Percentiles rank a stretch among this genome's conserved stretches.
Conservation (phyloP, 2,113 vertebrate species). For the Gila orcuttii region DNA sequence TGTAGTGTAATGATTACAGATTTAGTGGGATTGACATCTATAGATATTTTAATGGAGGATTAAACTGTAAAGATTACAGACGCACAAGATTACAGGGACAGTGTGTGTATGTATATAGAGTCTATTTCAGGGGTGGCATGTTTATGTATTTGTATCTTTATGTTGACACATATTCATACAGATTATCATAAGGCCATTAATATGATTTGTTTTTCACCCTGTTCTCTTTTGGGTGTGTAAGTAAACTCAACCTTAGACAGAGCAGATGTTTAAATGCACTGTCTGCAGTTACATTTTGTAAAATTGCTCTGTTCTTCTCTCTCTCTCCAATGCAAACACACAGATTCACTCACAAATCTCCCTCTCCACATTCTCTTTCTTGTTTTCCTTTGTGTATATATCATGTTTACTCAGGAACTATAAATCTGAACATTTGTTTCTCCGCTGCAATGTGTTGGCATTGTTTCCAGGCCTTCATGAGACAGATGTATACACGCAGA, state of each 20-base stretch:
- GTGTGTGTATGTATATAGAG: neutral
- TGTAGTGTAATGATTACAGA: neutral
- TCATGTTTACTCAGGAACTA: slow-evolving; percentile 18
- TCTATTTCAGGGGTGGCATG: neutral
- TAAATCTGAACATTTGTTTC: slow-evolving; percentile 36
- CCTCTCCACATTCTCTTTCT: neutral
- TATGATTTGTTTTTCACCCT: neutral
- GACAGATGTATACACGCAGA: slow-evolving; percentile 6
- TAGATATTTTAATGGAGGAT: neutral
- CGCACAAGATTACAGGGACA: neutral
- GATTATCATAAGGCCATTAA: neutral
- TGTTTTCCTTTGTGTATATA: slow-evolving; percentile 1
- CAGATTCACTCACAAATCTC: neutral
- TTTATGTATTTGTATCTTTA: neutral
- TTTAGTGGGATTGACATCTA: neutral
- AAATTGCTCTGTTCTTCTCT: slow-evolving; percentile 3
- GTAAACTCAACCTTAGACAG: slow-evolving; percentile 53
- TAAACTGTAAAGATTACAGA: neutral
- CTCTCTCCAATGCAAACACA: neutral
- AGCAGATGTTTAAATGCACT: slow-evolving; percentile 58
- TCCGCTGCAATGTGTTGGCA: neutral
- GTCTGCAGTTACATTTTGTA: slow-evolving; percentile 43
- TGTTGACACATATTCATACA: neutral
- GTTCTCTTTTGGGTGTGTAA: slow-evolving; percentile 19
- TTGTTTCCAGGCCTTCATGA: slow-evolving; percentile 20